Percentiles rank a stretch among this genome's conserved stretches.
These are phyloP conservation scores for Drosophila vallismaia DNA, from an alignment of 2,888 invertebrate species.

Conservation along the genomic window DNA sequence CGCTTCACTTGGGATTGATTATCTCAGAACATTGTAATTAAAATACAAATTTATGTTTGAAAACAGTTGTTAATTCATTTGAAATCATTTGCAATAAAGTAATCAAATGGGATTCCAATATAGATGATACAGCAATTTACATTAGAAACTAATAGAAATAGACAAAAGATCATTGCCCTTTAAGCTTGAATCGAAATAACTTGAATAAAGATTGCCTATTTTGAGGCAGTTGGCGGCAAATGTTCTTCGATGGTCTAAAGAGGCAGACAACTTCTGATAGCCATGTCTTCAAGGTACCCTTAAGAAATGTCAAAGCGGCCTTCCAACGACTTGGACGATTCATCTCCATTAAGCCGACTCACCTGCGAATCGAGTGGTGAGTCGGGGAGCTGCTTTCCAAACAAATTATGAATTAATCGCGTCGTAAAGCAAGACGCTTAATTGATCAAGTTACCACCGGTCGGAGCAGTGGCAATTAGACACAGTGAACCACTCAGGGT, in stretches of 20 bases:
- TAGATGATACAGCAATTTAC: too few species aligned
- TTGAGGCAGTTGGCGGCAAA: slow-evolving; percentile 6
- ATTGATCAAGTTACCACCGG: slow-evolving; percentile 67
- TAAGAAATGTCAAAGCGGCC: slow-evolving; percentile 37
- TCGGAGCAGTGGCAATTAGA: slow-evolving; percentile 48
- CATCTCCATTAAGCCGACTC: slow-evolving; percentile 37
- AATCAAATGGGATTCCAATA: too few species aligned
- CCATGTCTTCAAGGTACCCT: slow-evolving; percentile 1
- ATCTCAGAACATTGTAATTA: too few species aligned
- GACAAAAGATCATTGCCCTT: too few species aligned
- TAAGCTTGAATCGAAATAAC: too few species aligned
- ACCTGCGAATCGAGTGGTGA: slow-evolving; percentile 12
- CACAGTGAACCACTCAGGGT: slow-evolving; percentile 7
- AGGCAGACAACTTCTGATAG: not conserved
- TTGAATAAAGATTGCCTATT: slow-evolving; percentile 13
- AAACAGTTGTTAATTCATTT: too few species aligned
- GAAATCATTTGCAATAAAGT: too few species aligned
- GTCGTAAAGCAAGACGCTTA: slow-evolving; percentile 60
- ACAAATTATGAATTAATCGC: slow-evolving; percentile 62
- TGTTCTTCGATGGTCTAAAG: not conserved
- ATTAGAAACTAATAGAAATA: too few species aligned
- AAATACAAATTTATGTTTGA: too few species aligned
- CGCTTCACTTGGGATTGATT: too few species aligned
- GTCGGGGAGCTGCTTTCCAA: slow-evolving; percentile 29
- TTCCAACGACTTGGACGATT: slow-evolving; percentile 36